These are phyloP conservation scores for Anser cygnoides DNA, from an alignment of 2,113 vertebrate species.

Conservation along the genomic window DNA sequence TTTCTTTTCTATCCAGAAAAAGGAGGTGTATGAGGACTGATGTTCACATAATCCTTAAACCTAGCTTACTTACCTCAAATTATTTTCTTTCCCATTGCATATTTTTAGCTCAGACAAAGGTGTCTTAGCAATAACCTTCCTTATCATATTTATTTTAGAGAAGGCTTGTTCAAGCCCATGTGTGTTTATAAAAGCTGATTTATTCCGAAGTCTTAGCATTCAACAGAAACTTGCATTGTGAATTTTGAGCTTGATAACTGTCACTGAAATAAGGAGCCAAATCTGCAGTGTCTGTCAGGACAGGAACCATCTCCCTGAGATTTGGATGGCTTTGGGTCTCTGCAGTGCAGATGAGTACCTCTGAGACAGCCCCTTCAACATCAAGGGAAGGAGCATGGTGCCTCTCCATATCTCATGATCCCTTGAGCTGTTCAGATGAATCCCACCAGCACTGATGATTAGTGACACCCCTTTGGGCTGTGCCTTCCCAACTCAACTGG, in stretches of 20 bases:
- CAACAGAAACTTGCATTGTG: neutral
- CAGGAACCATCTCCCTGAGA: neutral
- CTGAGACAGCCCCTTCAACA: neutral
- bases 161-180: neutral
- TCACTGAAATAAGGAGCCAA: neutral
- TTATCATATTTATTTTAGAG: neutral
- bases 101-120: neutral
- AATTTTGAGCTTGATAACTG: neutral
- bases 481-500: neutral
- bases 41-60: neutral
- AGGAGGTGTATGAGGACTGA: neutral
- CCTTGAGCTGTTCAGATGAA: neutral
- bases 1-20: neutral
- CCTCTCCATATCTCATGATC: neutral
- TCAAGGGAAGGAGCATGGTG: neutral
- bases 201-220: neutral
- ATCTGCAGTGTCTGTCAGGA: neutral
- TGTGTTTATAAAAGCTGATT: neutral
- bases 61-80: neutral
- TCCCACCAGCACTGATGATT: neutral
- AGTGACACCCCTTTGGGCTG: neutral
- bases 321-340: neutral
- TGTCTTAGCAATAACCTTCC: neutral
- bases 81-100: neutral
- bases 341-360: neutral